These are phyloP conservation scores for Cheilosia scutellata DNA, from an alignment of 2,888 invertebrate genomes.

Conservation along the genomic window DNA sequence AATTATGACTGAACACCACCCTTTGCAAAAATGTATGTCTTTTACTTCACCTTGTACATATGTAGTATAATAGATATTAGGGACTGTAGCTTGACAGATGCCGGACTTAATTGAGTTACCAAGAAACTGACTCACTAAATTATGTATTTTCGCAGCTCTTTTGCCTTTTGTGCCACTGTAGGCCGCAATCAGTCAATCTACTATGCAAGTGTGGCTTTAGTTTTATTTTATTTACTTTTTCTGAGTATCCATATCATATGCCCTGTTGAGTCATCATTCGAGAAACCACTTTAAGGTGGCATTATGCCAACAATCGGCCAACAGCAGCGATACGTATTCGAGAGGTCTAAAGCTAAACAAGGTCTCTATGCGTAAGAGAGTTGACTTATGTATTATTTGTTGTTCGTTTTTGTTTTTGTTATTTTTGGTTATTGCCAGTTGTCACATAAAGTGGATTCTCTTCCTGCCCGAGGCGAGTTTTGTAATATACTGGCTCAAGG, in stretches of 20 bases:
- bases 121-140: too few relatives aligned
- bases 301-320: background rate
- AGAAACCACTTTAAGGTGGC: background rate
- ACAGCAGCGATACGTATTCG: background rate
- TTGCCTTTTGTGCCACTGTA: too few relatives aligned
- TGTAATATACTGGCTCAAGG: constrained; percentile 21
- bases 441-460: constrained; percentile 15
- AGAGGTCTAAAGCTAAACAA: background rate
- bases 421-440: background rate
- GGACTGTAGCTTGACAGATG: too few relatives aligned
- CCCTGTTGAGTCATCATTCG: constrained; percentile 11
- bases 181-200: background rate
- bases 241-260: background rate
- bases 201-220: background rate
- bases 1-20: too few relatives aligned
- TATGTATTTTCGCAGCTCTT: too few relatives aligned
- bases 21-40: too few relatives aligned
- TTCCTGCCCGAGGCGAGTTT: constrained; percentile 18
- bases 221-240: background rate
- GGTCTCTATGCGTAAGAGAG: background rate
- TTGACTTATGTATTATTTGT: constrained; percentile 8
- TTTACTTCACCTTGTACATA: too few relatives aligned
- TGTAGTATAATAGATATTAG: too few relatives aligned
- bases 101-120: too few relatives aligned
- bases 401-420: background rate